Percentiles rank a stretch among this genome's conserved stretches.
Conservation (phyloP, 2,113 vertebrate genomes). For the Sardina pilchardus region DNA sequence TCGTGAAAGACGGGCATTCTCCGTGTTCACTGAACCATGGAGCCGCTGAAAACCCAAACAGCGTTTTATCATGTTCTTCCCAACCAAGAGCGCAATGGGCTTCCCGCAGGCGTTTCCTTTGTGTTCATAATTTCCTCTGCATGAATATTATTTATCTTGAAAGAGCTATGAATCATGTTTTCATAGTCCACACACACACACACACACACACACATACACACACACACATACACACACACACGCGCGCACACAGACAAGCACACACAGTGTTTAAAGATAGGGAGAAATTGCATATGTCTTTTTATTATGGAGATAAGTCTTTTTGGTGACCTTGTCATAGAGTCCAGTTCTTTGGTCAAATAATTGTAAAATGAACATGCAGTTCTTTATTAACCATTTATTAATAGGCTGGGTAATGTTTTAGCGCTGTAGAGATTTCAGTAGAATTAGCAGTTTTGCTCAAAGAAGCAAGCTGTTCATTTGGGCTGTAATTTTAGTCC, state of each 20-base stretch:
- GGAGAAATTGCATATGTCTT: neutral
- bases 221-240: neutral
- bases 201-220: neutral
- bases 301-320: neutral
- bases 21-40: neutral
- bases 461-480: neutral
- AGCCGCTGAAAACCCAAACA: neutral
- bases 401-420: neutral
- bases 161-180: neutral
- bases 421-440: neutral
- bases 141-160: slow-evolving; percentile 6
- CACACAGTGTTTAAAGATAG: neutral
- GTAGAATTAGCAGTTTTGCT: neutral
- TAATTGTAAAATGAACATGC: neutral
- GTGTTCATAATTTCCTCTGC: slow-evolving; percentile 3
- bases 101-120: neutral
- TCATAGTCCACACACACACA: neutral
- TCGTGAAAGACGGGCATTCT: neutral
- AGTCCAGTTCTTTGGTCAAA: neutral
- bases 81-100: neutral
- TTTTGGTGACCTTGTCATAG: neutral
- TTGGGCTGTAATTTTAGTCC: neutral
- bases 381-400: neutral
- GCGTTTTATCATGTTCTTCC: neutral
- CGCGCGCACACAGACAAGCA: neutral